These are phyloP conservation scores for Molossus molossus DNA, from an alignment of 2,797 vertebrate species.

Conservation along the genomic window DNA sequence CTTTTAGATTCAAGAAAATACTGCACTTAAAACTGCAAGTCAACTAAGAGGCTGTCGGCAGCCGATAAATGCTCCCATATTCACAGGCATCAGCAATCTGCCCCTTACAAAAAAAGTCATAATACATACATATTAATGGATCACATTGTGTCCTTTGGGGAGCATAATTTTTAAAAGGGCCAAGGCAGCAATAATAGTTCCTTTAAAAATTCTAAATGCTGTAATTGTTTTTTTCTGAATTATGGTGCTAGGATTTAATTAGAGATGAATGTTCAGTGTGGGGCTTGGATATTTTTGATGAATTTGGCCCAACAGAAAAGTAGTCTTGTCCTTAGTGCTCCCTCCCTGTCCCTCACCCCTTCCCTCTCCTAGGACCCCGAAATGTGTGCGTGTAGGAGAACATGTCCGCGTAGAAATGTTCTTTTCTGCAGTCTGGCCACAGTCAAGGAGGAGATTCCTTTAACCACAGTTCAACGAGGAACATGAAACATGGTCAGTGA, in stretches of 20 bases:
- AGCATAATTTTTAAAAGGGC: constrained; percentile 90
- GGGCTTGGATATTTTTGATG: constrained; percentile 86
- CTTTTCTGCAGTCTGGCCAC: constrained; percentile 63
- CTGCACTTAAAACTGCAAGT: constrained; percentile 89
- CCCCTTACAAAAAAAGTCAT: constrained; percentile 89
- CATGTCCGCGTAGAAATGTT: constrained; percentile 57
- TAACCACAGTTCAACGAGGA: constrained; percentile 88
- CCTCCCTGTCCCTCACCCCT: neutral
- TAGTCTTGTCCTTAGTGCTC: constrained; percentile 67
- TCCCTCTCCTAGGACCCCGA: constrained; percentile 75
- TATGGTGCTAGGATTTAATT: constrained; percentile 89
- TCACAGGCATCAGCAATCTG: constrained; percentile 90
- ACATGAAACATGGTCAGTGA: constrained; percentile 87
- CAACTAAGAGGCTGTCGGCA: constrained; percentile 85
- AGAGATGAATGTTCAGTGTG: constrained; percentile 87
- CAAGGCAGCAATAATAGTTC: constrained; percentile 89
- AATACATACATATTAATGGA: constrained; percentile 90
- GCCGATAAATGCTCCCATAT: constrained; percentile 89
- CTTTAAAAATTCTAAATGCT: constrained; percentile 89
- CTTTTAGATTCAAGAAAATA: constrained; percentile 90
- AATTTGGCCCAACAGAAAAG: constrained; percentile 85
- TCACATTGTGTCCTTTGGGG: constrained; percentile 90
- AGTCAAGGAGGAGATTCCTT: constrained; percentile 87
- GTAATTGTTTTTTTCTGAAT: constrained; percentile 91
- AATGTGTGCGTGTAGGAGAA: constrained; percentile 67